Evolutionary conservation across 1,140 invertebrate species (phyloP).

Genomic region (Eciton burchellii): DNA sequence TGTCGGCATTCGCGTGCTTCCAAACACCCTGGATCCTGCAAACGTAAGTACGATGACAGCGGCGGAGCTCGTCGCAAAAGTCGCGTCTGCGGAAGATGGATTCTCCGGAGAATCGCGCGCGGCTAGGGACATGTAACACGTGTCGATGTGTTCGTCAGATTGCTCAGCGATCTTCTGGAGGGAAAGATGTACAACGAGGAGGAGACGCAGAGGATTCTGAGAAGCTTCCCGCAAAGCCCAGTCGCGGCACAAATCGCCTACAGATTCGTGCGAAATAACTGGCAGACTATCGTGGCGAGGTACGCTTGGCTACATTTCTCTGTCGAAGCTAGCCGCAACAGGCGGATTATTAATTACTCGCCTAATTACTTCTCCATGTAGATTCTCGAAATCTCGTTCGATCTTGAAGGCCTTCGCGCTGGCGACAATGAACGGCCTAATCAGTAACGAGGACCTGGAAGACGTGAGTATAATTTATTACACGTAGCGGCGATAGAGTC

Average conservation of each 20-base stretch:
- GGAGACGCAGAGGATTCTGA: slow-evolving; percentile 75
- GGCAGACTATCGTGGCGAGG: slow-evolving; percentile 76
- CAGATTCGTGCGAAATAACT: slow-evolving; percentile 77
- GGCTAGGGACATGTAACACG: background rate
- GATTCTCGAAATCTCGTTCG: slow-evolving; percentile 73
- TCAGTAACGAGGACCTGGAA: slow-evolving; percentile 77
- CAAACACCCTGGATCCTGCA: slow-evolving; percentile 79
- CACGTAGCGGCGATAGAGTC: background rate
- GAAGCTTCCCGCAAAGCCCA: slow-evolving; percentile 76
- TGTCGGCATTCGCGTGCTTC: slow-evolving; percentile 79
- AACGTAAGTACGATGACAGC: slow-evolving; percentile 70
- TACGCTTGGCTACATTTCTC: slow-evolving; percentile 42
- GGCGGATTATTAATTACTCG: slow-evolving; percentile 19
- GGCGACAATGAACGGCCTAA: slow-evolving; percentile 75
- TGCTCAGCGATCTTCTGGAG: slow-evolving; percentile 77
- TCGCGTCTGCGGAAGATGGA: background rate
- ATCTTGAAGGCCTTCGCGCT: slow-evolving; percentile 76
- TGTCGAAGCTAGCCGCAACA: slow-evolving; percentile 20
- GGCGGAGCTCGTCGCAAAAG: background rate
- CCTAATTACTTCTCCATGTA: slow-evolving; percentile 54
- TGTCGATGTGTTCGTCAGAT: slow-evolving; percentile 61
- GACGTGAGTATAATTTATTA: slow-evolving; percentile 71
- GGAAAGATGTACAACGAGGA: slow-evolving; percentile 69
- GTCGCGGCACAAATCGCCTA: slow-evolving; percentile 74
- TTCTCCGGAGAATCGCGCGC: background rate